Percentiles rank a stretch among this genome's conserved stretches.
These are phyloP conservation scores for Tipula helvola DNA, from an alignment of 2,888 invertebrate genomes.

Conservation along the genomic window DNA sequence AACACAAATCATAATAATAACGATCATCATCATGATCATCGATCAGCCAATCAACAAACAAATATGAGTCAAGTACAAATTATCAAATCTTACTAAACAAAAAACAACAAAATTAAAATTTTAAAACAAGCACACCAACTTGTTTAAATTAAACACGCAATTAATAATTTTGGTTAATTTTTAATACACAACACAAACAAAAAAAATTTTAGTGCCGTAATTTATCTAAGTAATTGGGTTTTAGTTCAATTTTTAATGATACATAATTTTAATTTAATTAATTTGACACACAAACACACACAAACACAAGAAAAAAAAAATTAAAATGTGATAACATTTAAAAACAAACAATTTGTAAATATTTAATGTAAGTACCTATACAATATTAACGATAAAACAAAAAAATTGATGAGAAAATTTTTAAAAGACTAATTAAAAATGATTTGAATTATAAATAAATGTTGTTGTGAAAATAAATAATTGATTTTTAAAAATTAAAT, in stretches of 20 bases:
- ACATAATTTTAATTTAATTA: not conserved
- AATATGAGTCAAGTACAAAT: constrained; percentile 16
- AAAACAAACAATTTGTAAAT: not conserved
- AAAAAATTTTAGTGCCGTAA: not conserved
- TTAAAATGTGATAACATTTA: not conserved
- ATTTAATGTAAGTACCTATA: not conserved
- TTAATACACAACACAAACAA: not conserved
- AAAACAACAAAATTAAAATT: too few relatives aligned
- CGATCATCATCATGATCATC: not conserved
- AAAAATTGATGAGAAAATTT: not conserved
- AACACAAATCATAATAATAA: not conserved
- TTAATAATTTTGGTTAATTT: not conserved
- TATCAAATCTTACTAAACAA: constrained; percentile 14
- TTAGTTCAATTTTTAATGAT: not conserved
- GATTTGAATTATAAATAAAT: not conserved
- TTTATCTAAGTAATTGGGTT: not conserved
- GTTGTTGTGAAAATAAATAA: not conserved
- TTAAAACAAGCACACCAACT: not conserved
- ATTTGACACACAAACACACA: not conserved
- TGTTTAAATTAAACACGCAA: not conserved
- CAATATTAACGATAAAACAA: not conserved
- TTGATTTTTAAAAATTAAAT: not conserved
- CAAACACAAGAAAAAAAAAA: not conserved
- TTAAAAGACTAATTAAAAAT: not conserved
- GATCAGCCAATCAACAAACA: constrained; percentile 10